Evolutionary conservation across 2,797 vertebrate genomes (phyloP), one percentile per base, ranked within the genome.

Genomic region (Eulemur mongoz): DNA sequence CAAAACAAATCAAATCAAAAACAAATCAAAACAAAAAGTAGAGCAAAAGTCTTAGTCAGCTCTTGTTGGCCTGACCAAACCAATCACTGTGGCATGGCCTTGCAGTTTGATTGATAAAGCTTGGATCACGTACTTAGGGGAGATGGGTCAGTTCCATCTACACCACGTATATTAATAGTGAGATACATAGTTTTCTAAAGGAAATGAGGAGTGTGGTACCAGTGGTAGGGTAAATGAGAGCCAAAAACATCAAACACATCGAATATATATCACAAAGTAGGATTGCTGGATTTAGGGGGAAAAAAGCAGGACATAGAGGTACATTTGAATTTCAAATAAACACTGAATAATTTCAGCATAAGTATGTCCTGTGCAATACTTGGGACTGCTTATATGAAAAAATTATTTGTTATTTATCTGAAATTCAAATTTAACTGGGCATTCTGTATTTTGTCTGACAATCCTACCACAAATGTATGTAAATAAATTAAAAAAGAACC

Each of bases 241-340:
- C 4, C 50, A 40, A 8, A 30, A 30, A 65, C 63, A 25, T 40
- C n/a, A 85, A 87, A 65, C 22, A 38, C n/a, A 32, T 48, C 7
- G 40, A 23, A 5, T 59, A 22, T 57, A 40, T 9, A 45, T 38
- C 4, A 6, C 30, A 67, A 93, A 45, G 9, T n/a, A 89, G 54
- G n/a, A n/a, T 32, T 65, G 27, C 14, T 22, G 89, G 23, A 78
- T 61, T 65, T 59, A 38, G 61, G 30, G 35, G 20, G 0, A 1
- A 20, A 70, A 76, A 73, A 32, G 12, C 32, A 84, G 54, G n/a
- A 45, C 0, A 22, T 1, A 43, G 9, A 63, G 27, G 25, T 30
- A 79, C 25, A 65, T 72, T 32, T 76, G 40, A 40, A 70, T 75
- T 96, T 82, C 54, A 86, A 48, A 84, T 59, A 76, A 91, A 93